Base-by-base conservation (phyloP, 2,797 vertebrate species). In the Tokudaia tokunoshimensis region DNA sequence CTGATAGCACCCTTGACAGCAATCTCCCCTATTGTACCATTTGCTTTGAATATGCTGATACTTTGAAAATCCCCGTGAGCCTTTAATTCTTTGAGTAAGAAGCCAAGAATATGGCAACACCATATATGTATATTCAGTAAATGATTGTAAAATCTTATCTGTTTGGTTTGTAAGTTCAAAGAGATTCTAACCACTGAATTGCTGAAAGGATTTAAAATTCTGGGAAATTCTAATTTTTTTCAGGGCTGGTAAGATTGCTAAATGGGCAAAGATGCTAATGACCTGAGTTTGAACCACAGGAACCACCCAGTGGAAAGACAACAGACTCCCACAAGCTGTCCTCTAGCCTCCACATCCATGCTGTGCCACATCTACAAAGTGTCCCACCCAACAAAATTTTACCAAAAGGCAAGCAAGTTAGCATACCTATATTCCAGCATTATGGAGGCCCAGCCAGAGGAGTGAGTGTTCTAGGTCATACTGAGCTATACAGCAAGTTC, bases 81-180 rank as follows among this genome's bases (percentile, higher is more conserved):
- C 37, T 63, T 31, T 63, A 83, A 47, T 47, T 34, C 82, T 29
- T 65, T 83, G 81, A 83, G 9, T 65, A 83, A 65, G 29, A 50
- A 65, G 61, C 5, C 82, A 84, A 84, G 82, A 84, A 65, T 47
- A 44, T 47, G 29, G 29, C 17, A 65, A 50, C 2, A 84, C 61
- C 17, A 8, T 8, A 92, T 41, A 12, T 52, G 50, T 72, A 22
- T 5, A 86, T 29, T 65, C 44, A 70, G 34, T 31, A 93, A 92
- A 92, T 47, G 37, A 89, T 6, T 85, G 13, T 15, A 95, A 59
- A 22, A 89, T 19, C 19, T 88, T 29, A 92, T 92, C 52, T 91
- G 70, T 13, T 6, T 95, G 63, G 50, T 31, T 75, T 67, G 13
- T 37, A 92, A 92, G 13, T 93, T 96, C 34, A 89, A 61, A 95